Evolutionary conservation across 2,797 vertebrate genomes (phyloP).

Genomic region (Amazona ochrocephala): DNA sequence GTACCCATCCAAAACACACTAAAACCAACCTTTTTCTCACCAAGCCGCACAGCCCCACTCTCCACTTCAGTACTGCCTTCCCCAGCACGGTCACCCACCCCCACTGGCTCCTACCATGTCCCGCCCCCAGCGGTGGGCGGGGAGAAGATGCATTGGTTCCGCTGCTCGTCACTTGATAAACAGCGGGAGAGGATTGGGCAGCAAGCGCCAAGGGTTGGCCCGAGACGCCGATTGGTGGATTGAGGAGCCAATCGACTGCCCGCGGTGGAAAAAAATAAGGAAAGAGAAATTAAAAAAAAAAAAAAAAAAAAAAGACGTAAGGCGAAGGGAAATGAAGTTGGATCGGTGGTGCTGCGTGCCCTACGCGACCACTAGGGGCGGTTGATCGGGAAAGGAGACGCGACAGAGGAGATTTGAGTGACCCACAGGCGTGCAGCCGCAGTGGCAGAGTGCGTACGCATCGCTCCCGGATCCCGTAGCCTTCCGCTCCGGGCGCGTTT

Average conservation of each 20-base stretch:
- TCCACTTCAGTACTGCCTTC: neutral
- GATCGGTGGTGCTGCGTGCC: neutral
- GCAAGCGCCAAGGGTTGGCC: neutral
- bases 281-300: too few species aligned
- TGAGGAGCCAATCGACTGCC: neutral
- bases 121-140: neutral
- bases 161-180: neutral
- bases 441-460: fast-evolving
- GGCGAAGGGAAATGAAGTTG: neutral
- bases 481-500: neutral
- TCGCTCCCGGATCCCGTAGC: neutral
- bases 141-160: neutral
- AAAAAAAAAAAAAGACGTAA: too few species aligned
- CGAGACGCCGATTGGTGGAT: neutral
- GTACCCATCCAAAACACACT: neutral
- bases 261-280: neutral
- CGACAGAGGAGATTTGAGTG: neutral
- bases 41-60: neutral
- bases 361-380: neutral
- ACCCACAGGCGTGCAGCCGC: neutral
- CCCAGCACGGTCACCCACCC: neutral
- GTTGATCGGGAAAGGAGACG: neutral
- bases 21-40: neutral
- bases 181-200: neutral
- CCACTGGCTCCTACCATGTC: neutral